These are phyloP conservation scores for Lepus oiostolus DNA, from an alignment of 2,797 vertebrate species.

Conservation along the genomic window DNA sequence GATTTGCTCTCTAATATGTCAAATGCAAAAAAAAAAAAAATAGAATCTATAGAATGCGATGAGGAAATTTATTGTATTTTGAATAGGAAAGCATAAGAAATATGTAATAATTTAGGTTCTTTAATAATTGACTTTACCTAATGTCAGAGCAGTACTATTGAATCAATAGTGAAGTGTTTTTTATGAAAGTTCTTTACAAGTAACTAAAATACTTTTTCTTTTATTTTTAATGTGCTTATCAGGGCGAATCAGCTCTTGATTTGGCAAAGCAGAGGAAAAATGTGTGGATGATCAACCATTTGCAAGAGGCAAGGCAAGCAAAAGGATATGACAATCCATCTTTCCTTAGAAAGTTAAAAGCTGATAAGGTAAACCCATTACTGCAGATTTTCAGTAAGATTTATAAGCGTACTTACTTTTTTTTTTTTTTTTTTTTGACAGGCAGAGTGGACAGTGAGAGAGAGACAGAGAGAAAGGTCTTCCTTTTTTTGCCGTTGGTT, in stretches of 20 bases:
- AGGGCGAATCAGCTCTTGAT: slow-evolving; percentile 99
- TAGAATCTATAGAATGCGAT: slow-evolving; percentile 23
- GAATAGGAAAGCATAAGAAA: slow-evolving; percentile 51
- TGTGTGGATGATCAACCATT: slow-evolving; percentile 99
- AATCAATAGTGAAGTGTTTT: slow-evolving; percentile 61
- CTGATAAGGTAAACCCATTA: slow-evolving; percentile 94
- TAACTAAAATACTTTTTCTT: slow-evolving; percentile 73
- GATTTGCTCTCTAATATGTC: slow-evolving; percentile 84
- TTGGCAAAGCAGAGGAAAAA: slow-evolving; percentile 99
- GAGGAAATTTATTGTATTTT: slow-evolving; percentile 62
- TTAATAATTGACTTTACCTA: slow-evolving; percentile 62
- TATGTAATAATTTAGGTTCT: slow-evolving; percentile 53
- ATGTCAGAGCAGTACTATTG: slow-evolving; percentile 68
- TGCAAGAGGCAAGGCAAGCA: slow-evolving; percentile 98
- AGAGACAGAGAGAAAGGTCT: too few relatives aligned
- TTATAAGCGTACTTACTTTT: background rate
- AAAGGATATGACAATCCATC: slow-evolving; percentile 99
- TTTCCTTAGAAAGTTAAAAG: slow-evolving; percentile 97
- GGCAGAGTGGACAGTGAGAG: too few relatives aligned
- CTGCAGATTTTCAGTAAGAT: background rate
- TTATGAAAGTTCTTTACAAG: slow-evolving; percentile 72
- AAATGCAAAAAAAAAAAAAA: slow-evolving; percentile 67
- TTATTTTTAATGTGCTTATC: slow-evolving; percentile 81
- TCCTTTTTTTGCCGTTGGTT: too few relatives aligned
- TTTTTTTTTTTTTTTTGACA: background rate